Base-by-base conservation (phyloP, 2,797 vertebrate genomes). In the Artibeus lituratus region DNA sequence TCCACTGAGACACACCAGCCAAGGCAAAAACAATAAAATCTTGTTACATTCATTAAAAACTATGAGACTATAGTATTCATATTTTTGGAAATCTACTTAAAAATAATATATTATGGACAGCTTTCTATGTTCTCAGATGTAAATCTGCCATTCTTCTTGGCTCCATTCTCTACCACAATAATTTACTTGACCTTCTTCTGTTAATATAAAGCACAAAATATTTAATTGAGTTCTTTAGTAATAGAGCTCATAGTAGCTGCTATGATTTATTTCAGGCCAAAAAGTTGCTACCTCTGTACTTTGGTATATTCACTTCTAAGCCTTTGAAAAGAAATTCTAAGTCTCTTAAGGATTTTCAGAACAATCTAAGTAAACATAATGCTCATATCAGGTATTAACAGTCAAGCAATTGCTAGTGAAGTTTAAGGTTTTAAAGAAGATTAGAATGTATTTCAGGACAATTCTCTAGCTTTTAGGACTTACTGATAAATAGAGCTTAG, bases 231-330 rank as follows among this genome's bases (percentile, higher is more conserved):
- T 24, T 93, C 4, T 69, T 94, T 92, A 86, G 5, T 70, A 91
- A 69, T 57, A 87, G 37, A 73, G 7, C 29, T 69, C 39, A 59
- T 69, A 19, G 16, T 51, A 55, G n/a, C 32, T 85, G 39, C 51
- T 83, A 8, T 93, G 81, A 73, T 90, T 90, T 94, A 62, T 93
- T 95, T 94, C 39, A 69, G 89, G 26, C n/a, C 39, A 26, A 78
- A 70, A 83, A 59, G 7, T 76, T 47, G 37, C 62, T 93, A 37
- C 2, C 49, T 78, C 14, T 49, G 2, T 76, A 32, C 14, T 92
- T 91, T 70, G 35, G 42, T 26, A 9, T 85, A 55, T 88, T 95
- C 22, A 76, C 37, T 85, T 62, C 15, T 80, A 94, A 89, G 80
- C 7, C 32, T 80, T 70, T 49, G 35, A 49, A 47, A 55, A 96